A percentile compares a stretch with the other conserved stretches of the same genome.
Conservation (phyloP, 2,888 invertebrate species). For the Dysmachus trigonus region DNA sequence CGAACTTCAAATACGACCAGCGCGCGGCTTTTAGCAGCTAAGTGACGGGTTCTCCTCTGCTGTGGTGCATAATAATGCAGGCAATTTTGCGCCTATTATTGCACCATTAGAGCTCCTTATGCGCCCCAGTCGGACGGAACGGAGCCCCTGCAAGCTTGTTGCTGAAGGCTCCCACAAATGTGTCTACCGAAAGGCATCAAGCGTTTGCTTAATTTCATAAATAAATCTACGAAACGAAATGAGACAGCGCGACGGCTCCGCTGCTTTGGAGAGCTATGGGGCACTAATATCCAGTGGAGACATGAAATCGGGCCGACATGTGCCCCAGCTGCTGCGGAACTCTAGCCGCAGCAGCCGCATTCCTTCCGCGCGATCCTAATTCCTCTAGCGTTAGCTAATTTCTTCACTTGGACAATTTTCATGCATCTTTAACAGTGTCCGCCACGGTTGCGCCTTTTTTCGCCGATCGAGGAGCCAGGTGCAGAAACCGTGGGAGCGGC, state of each 20-base stretch:
- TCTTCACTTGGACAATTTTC: neutral
- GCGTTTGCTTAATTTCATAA: neutral
- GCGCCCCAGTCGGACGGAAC: neutral
- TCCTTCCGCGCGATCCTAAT: neutral
- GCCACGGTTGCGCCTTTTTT: neutral
- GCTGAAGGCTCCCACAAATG: neutral
- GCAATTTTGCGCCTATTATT: slow-evolving; percentile 13
- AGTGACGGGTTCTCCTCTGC: neutral
- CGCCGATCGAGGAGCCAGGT: neutral
- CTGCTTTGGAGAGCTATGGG: neutral
- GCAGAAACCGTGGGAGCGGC: neutral
- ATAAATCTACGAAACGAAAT: slow-evolving; percentile 1
- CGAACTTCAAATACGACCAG: neutral
- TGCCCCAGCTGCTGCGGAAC: neutral
- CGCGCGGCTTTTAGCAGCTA: neutral
- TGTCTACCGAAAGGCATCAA: neutral
- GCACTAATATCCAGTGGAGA: neutral
- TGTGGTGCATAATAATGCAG: neutral
- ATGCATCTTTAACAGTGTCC: neutral
- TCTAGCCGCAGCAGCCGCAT: neutral
- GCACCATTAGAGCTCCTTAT: neutral
- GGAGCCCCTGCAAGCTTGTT: neutral
- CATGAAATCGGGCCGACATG: neutral
- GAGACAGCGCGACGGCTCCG: neutral
- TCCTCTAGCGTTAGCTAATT: neutral